Conservation (phyloP, 2,113 vertebrate genomes). For the Thunnus thynnus region DNA sequence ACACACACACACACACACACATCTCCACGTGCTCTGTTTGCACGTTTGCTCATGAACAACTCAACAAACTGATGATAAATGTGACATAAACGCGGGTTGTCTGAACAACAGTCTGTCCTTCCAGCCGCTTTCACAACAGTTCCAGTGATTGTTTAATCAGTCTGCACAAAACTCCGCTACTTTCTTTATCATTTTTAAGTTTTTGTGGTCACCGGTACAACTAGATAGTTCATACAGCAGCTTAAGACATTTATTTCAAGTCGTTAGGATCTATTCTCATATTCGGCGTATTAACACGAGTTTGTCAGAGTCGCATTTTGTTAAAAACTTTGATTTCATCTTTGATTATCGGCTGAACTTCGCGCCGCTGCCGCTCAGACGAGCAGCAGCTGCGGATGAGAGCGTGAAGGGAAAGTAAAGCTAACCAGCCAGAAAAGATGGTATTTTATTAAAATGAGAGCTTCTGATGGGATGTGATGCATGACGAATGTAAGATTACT, state of each 20-base stretch:
- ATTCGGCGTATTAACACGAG: neutral
- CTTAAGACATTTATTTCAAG: rapidly evolving
- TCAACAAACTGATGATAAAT: neutral
- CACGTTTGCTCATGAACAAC: neutral
- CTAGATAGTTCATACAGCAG: rapidly evolving
- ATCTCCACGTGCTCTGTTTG: constrained; percentile 26
- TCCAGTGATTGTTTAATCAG: too few species aligned
- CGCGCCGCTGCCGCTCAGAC: neutral
- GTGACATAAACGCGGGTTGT: too few species aligned
- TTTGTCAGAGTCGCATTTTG: too few species aligned
- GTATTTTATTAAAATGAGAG: rapidly evolving
- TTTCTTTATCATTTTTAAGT: neutral
- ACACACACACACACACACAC: neutral
- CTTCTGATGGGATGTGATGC: neutral
- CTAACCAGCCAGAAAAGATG: neutral
- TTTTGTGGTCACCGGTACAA: neutral
- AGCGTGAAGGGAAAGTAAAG: neutral
- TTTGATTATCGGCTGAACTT: neutral
- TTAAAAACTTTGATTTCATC: neutral
- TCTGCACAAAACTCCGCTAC: neutral
- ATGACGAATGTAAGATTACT: neutral
- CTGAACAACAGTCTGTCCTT: neutral
- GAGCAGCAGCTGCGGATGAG: too few species aligned
- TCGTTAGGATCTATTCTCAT: rapidly evolving
- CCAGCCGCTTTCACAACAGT: neutral